These are phyloP conservation scores for Ptiloglossa arizonensis DNA, from an alignment of 1,140 invertebrate genomes.

Conservation along the genomic window DNA sequence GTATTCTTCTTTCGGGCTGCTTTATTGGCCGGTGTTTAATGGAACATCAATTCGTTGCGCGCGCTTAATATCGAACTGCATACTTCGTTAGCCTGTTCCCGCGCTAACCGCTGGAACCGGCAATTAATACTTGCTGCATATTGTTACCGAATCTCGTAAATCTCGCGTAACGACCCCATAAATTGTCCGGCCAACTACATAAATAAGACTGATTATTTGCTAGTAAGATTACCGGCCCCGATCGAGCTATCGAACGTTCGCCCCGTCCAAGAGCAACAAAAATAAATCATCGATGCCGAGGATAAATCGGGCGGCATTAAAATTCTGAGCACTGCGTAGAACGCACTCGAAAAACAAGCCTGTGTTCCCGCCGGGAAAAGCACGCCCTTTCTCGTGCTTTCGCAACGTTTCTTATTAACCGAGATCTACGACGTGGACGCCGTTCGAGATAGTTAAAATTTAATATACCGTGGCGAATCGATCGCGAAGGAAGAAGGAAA, in stretches of 20 bases:
- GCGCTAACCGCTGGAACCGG: conserved; percentile 18
- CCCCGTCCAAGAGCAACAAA: conserved; percentile 45
- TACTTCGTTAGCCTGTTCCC: conserved; percentile 40
- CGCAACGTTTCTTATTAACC: too few species aligned
- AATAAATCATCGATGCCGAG: conserved; percentile 33
- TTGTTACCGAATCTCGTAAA: conserved; percentile 63
- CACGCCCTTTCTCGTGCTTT: not conserved
- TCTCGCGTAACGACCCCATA: conserved; percentile 55
- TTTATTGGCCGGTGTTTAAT: conserved; percentile 46
- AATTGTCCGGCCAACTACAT: conserved; percentile 35
- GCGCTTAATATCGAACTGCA: conserved; percentile 36
- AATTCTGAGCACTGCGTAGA: not conserved
- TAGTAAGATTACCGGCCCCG: conserved; percentile 42
- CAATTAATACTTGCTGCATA: conserved; percentile 53
- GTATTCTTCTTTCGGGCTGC: conserved; percentile 35
- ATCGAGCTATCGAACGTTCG: conserved; percentile 30
- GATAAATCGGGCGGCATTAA: conserved; percentile 29
- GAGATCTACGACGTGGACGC: too few species aligned
- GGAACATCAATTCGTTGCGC: conserved; percentile 45
- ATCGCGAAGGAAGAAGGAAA: too few species aligned
- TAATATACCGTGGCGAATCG: too few species aligned
- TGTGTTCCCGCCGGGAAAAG: not conserved
- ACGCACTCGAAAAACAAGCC: not conserved
- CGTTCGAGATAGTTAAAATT: too few species aligned
- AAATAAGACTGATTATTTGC: conserved; percentile 57